Evolutionary conservation across 2,113 vertebrate species (phyloP), one percentile per base, ranked within the genome.

Genomic region (Scortum barcoo): DNA sequence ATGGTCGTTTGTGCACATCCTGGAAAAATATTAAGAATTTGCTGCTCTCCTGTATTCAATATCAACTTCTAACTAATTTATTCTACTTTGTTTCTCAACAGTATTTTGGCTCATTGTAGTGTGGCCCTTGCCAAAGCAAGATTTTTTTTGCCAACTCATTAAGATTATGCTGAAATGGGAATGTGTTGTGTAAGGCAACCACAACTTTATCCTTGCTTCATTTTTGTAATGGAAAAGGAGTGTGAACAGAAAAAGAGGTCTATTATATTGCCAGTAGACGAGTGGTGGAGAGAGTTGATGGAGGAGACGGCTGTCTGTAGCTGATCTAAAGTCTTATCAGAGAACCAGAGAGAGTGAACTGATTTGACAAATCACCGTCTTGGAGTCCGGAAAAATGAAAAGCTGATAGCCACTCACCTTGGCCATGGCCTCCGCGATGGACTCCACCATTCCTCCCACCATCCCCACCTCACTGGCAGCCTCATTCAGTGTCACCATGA

Each of bases 401-500:
- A 16, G 13, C n/a, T 40, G 38, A 38, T 2, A 51, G 11, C 28
- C 1, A 26, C 33, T 93, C 72, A 99, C 97, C 96, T 97, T 97
- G 93, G 95, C 97, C 96, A 99, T 97, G 68, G 97, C 97, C 51
- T 99, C 98, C 53, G 98, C 97, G 0, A 99, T 98, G 0, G 97
- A 96, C 4, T 99, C 97, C 57, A 99, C 98, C 98, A 99, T 99
- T 46, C 98, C 98, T 44, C 97, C 97, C 57, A 99, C 98, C 96
- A 99, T 95, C n/a, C 98, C 98, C 30, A 98, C 98, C 88, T 99
- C 98, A 16, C 98, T 99, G 66, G 98, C 98, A 0, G 97, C 98
- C 80, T 99, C 98, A 3, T 99, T 99, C 83, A 99, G 87, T 0
- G 98, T 99, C 87, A 98, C 97, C 97, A 97, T 99, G 63, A 99